Base-by-base conservation (phyloP, 2,113 vertebrate species). In the Kobus ellipsiprymnus region DNA sequence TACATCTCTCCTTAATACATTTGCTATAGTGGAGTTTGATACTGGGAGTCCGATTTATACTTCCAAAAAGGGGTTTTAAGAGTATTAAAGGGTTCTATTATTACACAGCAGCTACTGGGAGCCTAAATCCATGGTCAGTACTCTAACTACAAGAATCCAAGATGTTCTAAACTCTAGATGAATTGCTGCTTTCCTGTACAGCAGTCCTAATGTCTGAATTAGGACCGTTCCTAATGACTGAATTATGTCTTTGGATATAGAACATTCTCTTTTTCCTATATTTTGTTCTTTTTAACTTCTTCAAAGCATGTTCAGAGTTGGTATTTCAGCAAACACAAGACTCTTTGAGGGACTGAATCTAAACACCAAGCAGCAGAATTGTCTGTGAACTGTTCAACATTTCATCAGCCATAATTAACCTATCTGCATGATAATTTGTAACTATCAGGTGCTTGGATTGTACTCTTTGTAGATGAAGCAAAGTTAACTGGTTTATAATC, bases 391-490 rank as follows among this genome's bases (percentile, higher is more conserved):
- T 95, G 57, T 46, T 93, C 40, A 87, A 95, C 64, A 78, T 83
- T 54, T 95, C 87, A 96, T 88, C 36, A 52, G 23, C 64, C 91
- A 84, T 46, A 87, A 89, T 82, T 78, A 62, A n/a, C 84, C 33
- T 89, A 50, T 50, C 33, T 96, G 57, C 55, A 87, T 78, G 85
- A 55, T 46, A 84, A 71, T 21, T 55, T 88, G 0, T 95, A 91
- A 74, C n/a, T 96, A 83, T 77, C 89, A 95, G 81, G 52, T 92
- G 85, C 90, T 97, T 85, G 30, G 62, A 80, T 33, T 95, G 77
- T 57, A 89, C 23, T 80, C 81, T 60, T 85, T 80, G 88, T 86
- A 96, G 77, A 88, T 95, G 44, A 94, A 85, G 25, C 17, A 95
- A 1, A 91, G 54, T 77, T 91, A 94, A 82, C 13, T 84, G 46